phyloP scores from a whole-genome alignment of 2,113 vertebrate genomes.

The Burhinus bistriatus region DNA sequence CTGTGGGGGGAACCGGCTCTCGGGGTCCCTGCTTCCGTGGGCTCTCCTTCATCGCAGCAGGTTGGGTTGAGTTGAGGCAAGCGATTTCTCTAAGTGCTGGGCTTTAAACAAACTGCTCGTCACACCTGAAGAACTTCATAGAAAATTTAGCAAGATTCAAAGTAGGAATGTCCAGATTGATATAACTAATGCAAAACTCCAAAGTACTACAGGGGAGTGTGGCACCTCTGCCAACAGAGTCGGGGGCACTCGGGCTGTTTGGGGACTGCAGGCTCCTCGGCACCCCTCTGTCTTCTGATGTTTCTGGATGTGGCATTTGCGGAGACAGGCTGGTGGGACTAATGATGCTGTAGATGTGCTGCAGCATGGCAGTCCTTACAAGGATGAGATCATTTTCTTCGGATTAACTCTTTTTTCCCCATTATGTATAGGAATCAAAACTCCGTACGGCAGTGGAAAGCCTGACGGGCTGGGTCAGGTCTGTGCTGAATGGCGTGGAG shows the following conservation, averaged over 20 bases:
- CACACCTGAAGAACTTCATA: rapidly evolving
- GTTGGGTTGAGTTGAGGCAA: rapidly evolving
- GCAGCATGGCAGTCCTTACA: background rate
- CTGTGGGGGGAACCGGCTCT: rapidly evolving
- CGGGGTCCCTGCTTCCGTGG: rapidly evolving
- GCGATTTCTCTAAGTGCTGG: rapidly evolving
- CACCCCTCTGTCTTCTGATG: background rate
- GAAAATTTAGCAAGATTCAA: rapidly evolving
- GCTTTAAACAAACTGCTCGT: background rate
- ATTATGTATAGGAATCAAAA: background rate
- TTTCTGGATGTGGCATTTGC: background rate
- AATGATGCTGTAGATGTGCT: background rate
- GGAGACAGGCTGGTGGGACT: background rate
- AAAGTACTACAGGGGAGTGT: background rate
- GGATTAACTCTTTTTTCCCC: background rate
- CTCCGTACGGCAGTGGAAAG: rapidly evolving
- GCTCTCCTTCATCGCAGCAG: background rate
- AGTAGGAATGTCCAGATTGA: background rate
- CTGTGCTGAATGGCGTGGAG: rapidly evolving
- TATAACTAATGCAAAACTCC: background rate
- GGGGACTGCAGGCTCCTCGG: background rate
- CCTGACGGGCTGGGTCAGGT: background rate
- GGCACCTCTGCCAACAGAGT: background rate
- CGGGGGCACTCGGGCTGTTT: background rate
- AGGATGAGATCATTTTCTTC: background rate